A percentile compares a stretch with the other conserved stretches of the same genome.
Evolutionary conservation across 2,888 invertebrate genomes (phyloP).

Genomic region (Pycnomerus fuliginosus): DNA sequence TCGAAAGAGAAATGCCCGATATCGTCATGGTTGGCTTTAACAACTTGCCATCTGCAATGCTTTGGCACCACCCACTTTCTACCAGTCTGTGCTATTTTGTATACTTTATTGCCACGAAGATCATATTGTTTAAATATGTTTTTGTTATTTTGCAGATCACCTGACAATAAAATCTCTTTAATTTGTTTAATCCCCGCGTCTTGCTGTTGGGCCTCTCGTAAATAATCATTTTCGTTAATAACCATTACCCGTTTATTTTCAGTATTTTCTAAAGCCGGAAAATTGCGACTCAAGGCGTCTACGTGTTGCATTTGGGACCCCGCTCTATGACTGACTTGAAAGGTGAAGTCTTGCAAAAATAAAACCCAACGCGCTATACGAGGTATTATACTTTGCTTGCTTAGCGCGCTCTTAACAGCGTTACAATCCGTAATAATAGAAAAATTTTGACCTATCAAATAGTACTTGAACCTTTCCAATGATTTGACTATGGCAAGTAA

Average conservation of each 20-base stretch:
- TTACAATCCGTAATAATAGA: background rate
- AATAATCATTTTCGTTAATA: conserved; percentile 20
- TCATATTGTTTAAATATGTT: conserved; percentile 4
- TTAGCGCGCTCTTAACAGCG: conserved; percentile 10
- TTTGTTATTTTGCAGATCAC: conserved; percentile 4
- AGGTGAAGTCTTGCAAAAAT: conserved; percentile 30
- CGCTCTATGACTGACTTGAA: conserved; percentile 31
- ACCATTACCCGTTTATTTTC: background rate
- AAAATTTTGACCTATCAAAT: background rate
- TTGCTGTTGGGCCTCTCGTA: conserved; percentile 13
- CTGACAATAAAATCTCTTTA: conserved; percentile 7
- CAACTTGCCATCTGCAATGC: conserved; percentile 29
- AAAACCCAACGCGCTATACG: conserved; percentile 33
- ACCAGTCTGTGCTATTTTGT: conserved; percentile 17
- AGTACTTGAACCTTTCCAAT: background rate
- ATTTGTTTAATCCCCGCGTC: conserved; percentile 5
- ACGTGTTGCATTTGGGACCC: conserved; percentile 37
- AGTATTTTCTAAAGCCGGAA: background rate
- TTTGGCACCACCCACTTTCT: conserved; percentile 28
- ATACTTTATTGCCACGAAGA: conserved; percentile 23
- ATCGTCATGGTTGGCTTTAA: conserved; percentile 31
- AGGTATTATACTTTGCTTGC: conserved; percentile 8
- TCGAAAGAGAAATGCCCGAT: conserved; percentile 37
- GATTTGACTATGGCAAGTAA: background rate
- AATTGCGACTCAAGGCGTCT: conserved; percentile 30